Conservation (phyloP, 1,140 invertebrate species). For the Panulirus ornatus region DNA sequence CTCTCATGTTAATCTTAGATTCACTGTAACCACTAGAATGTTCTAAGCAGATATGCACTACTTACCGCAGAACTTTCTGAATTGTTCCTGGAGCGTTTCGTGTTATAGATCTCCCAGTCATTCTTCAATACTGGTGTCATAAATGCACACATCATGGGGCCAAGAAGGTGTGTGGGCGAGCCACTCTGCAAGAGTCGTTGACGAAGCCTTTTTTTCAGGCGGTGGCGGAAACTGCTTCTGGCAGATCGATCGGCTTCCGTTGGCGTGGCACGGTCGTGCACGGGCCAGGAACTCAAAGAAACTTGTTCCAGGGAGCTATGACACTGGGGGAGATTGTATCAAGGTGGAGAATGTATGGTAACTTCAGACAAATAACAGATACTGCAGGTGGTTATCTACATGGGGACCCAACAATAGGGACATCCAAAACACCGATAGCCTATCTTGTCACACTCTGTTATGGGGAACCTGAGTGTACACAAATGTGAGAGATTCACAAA, state of each 20-base stretch:
- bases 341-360: not conserved
- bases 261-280: too few relatives aligned
- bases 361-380: not conserved
- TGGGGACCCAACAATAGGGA: not conserved
- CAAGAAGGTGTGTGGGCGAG: not conserved
- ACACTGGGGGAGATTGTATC: not conserved
- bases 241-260: not conserved
- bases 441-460: not conserved
- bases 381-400: not conserved
- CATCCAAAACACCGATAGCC: not conserved
- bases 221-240: not conserved
- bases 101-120: constrained; percentile 75
- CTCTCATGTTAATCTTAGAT: too few relatives aligned
- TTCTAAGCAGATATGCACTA: too few relatives aligned
- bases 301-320: not conserved
- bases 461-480: not conserved
- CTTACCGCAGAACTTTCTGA: constrained; percentile 67
- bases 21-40: too few relatives aligned
- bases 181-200: not conserved
- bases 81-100: constrained; percentile 56
- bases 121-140: constrained; percentile 74
- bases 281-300: not conserved
- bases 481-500: not conserved
- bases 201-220: not conserved
- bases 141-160: constrained; percentile 74